A percentile compares a stretch with the other conserved stretches of the same genome.
Evolutionary conservation across 2,797 vertebrate genomes (phyloP).

Genomic region (Poecilia gillii): DNA sequence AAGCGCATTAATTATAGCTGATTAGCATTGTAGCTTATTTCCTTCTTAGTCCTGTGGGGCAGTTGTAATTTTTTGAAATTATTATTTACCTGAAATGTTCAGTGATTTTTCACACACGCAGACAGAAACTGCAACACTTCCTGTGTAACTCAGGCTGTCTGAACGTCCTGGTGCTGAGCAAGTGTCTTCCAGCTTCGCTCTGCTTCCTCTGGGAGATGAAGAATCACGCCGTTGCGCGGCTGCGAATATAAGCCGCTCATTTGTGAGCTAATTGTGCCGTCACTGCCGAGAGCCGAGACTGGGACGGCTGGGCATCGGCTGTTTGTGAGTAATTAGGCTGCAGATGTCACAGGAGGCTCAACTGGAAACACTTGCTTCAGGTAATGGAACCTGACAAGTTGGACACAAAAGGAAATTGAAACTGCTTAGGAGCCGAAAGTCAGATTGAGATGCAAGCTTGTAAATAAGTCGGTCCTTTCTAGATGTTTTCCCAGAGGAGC

Average conservation of each 20-base stretch:
- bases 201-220: constrained; percentile 40
- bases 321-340: constrained; percentile 67
- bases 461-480: constrained; percentile 19
- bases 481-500: constrained; percentile 12
- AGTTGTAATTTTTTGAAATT: neutral
- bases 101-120: neutral
- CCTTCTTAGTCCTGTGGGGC: neutral
- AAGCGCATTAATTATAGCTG: neutral
- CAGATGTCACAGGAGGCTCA: constrained; percentile 51
- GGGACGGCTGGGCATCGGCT: constrained; percentile 36
- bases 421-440: constrained; percentile 16
- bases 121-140: neutral
- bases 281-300: constrained; percentile 18
- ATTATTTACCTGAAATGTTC: neutral
- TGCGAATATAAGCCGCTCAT: constrained; percentile 55
- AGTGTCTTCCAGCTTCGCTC: constrained; percentile 26
- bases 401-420: constrained; percentile 50
- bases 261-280: constrained; percentile 64
- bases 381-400: constrained; percentile 62
- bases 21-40: neutral
- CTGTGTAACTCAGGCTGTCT: constrained; percentile 13
- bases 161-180: constrained; percentile 34
- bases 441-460: constrained; percentile 34
- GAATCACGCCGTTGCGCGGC: constrained; percentile 36
- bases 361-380: constrained; percentile 46